Evolutionary conservation across 2,113 vertebrate genomes (phyloP).

Genomic region (Trogon surrucura): DNA sequence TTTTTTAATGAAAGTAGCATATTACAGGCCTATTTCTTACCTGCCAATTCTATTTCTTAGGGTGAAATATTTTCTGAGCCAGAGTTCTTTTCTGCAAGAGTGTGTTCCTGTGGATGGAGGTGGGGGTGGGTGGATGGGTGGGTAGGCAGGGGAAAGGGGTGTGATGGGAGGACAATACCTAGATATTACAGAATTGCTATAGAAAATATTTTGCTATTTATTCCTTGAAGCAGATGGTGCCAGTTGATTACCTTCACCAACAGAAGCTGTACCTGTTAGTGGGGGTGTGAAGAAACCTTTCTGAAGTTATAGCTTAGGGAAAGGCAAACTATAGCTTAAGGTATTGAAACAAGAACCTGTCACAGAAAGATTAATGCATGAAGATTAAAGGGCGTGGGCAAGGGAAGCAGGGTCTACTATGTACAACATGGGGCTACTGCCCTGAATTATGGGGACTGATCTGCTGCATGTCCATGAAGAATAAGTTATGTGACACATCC

Average conservation of each 20-base stretch:
- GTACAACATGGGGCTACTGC: neutral
- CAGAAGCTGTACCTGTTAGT: neutral
- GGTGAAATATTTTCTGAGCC: neutral
- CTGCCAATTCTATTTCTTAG: slow-evolving; percentile 42
- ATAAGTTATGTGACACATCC: neutral
- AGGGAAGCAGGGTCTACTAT: neutral
- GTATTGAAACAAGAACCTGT: neutral
- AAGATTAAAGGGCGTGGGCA: neutral
- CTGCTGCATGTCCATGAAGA: neutral
- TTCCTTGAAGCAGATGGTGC: slow-evolving; percentile 23
- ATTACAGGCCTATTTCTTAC: slow-evolving; percentile 35
- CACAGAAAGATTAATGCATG: neutral
- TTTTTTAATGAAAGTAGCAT: slow-evolving; percentile 24
- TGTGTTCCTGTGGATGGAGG: neutral
- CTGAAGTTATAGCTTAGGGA: neutral
- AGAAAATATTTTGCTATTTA: slow-evolving; percentile 38
- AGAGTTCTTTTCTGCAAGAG: slow-evolving; percentile 4
- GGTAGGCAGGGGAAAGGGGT: neutral
- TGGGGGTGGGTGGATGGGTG: neutral
- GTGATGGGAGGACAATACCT: slow-evolving; percentile 28
- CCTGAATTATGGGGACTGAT: neutral
- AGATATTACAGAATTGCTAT: neutral
- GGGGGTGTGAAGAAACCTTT: slow-evolving; percentile 3
- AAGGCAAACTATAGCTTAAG: neutral
- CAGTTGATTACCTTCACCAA: slow-evolving; percentile 11